Base-by-base conservation (phyloP, 1,140 invertebrate genomes). In the Dendrolimus kikuchii region DNA sequence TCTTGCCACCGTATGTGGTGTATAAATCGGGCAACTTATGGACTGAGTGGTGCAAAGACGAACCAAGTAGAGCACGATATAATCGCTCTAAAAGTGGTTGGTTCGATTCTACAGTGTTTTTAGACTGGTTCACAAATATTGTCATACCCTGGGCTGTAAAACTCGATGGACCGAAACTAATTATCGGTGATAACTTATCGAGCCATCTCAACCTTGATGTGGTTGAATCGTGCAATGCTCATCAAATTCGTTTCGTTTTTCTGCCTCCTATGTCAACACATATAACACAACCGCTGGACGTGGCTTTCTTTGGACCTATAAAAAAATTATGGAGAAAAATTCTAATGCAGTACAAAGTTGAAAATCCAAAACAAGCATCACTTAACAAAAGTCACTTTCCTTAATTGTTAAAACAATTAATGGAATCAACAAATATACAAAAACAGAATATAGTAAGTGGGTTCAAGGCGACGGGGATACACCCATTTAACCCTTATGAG, bases 231-330 rank as follows among this genome's bases (percentile, higher is more conserved):
- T 75, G 71, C 38, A 46, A 63, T 40, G 54, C 61, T 59, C 64
- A 83, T 52, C 53, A 83, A 46, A 78, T 85, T 37, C 51, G 53
- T 10, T 78, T 86, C 52, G 51, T 78, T 5, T 81, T 63, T 50
- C 57, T 87, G 8, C 73, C 80, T 39, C 61, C 76, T 41, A 84
- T 84, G 51, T 57, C 69, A 5, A 85, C 78, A 4, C 79, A 86
- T 57, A 47, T 80, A 7, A 62, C 69, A 7, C 85, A 87, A n/a
- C n/a, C n/a, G n/a, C n/a, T n/a, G n/a, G n/a, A n/a, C 6, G 51
- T 53, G 7, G 51, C 47, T 46, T 55, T 55, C 37, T 55, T 55
- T 38, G 48, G 53, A 7, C 53, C 47, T 37, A 23, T 55, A 9
- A 55, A 55, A 49, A 49, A 23, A 7, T 8, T 10, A 10, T 49